These are phyloP conservation scores for Oreotragus oreotragus DNA, from an alignment of 2,113 vertebrate species.

Conservation along the genomic window DNA sequence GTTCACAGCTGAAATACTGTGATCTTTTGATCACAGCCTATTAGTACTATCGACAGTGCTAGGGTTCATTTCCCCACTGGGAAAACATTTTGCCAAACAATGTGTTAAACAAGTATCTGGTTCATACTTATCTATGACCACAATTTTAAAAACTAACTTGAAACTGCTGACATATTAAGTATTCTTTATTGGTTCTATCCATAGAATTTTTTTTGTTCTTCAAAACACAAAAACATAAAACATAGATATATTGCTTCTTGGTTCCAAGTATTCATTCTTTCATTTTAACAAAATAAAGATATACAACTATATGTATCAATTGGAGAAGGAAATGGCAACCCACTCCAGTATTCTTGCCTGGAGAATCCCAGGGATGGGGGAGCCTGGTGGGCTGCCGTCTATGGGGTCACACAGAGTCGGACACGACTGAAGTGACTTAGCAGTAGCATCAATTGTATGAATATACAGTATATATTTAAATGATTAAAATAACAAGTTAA, in stretches of 20 bases:
- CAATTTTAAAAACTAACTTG: background rate
- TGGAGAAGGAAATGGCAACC: too few relatives aligned
- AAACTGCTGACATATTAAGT: background rate
- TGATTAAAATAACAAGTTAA: background rate
- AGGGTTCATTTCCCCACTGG: background rate
- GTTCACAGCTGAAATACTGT: background rate
- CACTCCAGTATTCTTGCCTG: too few relatives aligned
- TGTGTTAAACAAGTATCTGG: background rate
- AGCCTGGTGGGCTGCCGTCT: too few relatives aligned
- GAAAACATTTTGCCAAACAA: background rate
- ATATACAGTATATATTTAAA: background rate
- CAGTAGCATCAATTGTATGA: background rate
- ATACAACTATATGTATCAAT: background rate
- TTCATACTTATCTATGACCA: background rate
- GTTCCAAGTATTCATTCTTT: background rate
- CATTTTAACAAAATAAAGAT: background rate
- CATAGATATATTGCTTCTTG: background rate
- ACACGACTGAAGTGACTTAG: too few relatives aligned
- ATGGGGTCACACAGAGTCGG: too few relatives aligned
- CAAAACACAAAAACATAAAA: constrained; percentile 1
- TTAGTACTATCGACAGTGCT: background rate
- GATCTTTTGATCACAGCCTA: background rate
- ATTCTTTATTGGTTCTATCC: background rate
- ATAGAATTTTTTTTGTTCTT: background rate
- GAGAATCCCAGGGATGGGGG: too few relatives aligned